Percentiles rank a stretch among this genome's conserved stretches.
Conservation (phyloP, 2,797 vertebrate species). For the Scyliorhinus canicula region DNA sequence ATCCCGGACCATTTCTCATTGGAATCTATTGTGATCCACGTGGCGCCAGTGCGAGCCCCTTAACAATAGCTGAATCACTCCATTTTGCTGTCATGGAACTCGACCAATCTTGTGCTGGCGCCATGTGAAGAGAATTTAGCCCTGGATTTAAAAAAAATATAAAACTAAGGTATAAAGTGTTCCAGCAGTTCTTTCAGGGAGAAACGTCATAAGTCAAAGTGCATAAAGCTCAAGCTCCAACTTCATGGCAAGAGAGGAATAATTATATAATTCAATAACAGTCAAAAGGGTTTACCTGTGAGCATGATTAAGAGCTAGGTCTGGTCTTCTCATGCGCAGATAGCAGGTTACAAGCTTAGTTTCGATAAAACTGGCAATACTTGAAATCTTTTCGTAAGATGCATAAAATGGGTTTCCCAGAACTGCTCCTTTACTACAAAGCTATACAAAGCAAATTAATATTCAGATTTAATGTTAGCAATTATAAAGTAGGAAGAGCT, state of each 20-base stretch:
- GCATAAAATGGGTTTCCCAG: conserved; percentile 50
- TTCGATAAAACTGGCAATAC: conserved; percentile 59
- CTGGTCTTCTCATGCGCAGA: conserved; percentile 56
- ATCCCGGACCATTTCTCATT: no score
- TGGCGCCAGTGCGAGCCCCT: no score
- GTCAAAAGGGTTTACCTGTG: conserved; percentile 56
- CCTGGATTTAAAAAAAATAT: no score
- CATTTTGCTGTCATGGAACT: no score
- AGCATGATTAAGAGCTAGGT: conserved; percentile 59
- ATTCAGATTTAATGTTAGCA: neutral
- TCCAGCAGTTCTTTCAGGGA: neutral
- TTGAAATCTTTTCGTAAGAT: conserved; percentile 55
- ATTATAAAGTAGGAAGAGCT: neutral
- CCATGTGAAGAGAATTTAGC: no score
- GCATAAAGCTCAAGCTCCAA: neutral
- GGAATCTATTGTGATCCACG: no score
- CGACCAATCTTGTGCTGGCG: no score
- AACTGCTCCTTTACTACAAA: conserved; percentile 58
- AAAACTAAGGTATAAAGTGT: neutral
- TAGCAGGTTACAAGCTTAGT: conserved; percentile 59
- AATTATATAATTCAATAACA: neutral
- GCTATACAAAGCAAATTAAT: conserved; percentile 46
- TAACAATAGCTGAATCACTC: no score
- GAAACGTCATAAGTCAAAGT: neutral
- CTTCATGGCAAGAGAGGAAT: neutral